Evolutionary conservation across 2,113 vertebrate genomes (phyloP).

Genomic region (Anser cygnoides): DNA sequence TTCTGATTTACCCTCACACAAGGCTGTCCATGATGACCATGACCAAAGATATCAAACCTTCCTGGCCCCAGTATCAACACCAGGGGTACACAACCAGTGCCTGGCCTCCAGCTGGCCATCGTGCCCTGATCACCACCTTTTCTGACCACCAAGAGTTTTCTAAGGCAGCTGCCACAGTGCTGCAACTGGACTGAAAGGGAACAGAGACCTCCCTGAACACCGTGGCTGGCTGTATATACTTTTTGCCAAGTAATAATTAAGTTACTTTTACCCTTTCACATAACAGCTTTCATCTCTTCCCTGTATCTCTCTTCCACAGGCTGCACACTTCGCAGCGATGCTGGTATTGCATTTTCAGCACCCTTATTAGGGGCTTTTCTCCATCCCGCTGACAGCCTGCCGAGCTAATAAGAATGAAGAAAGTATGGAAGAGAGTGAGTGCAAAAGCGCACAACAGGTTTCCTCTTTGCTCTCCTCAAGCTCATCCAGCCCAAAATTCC

Average conservation of each 20-base stretch:
- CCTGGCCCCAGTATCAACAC: not conserved
- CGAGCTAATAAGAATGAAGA: slow-evolving; percentile 24
- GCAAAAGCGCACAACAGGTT: not conserved
- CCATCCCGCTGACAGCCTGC: not conserved
- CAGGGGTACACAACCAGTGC: too few species aligned
- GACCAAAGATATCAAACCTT: not conserved
- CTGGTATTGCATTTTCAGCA: not conserved
- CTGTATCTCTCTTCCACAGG: not conserved
- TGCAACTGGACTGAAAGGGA: not conserved
- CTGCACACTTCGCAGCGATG: not conserved
- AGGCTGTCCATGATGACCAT: not conserved
- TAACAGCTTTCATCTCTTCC: not conserved
- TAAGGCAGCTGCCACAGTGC: not conserved
- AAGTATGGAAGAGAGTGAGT: slow-evolving; percentile 21
- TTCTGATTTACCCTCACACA: not conserved
- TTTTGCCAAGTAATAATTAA: not conserved
- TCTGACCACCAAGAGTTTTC: not conserved
- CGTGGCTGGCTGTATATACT: not conserved
- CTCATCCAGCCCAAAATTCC: not conserved
- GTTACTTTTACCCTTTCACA: not conserved
- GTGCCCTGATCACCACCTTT: not conserved
- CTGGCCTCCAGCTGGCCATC: not conserved
- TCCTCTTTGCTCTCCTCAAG: not conserved
- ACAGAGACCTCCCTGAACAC: not conserved
- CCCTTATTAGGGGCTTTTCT: not conserved